Evolutionary conservation across 2,797 vertebrate genomes (phyloP).

Genomic region (Melanotaenia trifasciata): DNA sequence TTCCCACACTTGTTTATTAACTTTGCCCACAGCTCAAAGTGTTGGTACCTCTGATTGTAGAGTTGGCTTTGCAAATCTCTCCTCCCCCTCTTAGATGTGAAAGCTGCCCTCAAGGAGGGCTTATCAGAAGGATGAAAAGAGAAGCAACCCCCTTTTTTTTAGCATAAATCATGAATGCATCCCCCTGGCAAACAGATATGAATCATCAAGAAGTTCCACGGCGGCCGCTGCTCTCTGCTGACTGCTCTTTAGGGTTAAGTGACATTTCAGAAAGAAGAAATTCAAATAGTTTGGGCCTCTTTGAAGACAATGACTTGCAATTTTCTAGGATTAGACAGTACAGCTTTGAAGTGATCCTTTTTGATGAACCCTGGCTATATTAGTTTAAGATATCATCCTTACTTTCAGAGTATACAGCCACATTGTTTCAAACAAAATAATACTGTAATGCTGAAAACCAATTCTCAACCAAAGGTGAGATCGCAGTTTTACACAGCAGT

Average conservation of each 20-base stretch:
- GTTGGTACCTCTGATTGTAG: slow-evolving; percentile 11
- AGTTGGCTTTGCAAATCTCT: slow-evolving; percentile 2
- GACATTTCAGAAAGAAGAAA: not conserved
- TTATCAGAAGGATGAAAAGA: slow-evolving; percentile 38
- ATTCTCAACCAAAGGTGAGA: not conserved
- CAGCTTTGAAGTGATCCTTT: not conserved
- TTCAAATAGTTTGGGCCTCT: not conserved
- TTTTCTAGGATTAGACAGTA: not conserved
- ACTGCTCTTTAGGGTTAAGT: not conserved
- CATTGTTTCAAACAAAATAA: not conserved
- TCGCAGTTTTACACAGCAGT: not conserved
- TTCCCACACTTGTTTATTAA: not conserved
- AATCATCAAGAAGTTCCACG: slow-evolving; percentile 34
- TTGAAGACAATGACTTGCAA: not conserved
- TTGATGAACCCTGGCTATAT: not conserved
- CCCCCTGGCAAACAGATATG: slow-evolving; percentile 36
- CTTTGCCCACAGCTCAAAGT: slow-evolving; percentile 3
- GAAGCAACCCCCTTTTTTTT: slow-evolving; percentile 3
- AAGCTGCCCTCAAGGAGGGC: slow-evolving; percentile 28
- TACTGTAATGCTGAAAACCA: too few relatives aligned
- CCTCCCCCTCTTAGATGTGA: slow-evolving; percentile 13
- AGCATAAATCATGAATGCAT: slow-evolving; percentile 45
- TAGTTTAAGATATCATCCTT: not conserved
- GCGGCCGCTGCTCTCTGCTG: not conserved
- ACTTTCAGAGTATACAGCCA: not conserved